Percentiles rank a stretch among this genome's conserved stretches.
Evolutionary conservation across 2,888 invertebrate genomes (phyloP).

Genomic region (Kuschelorhynchus macadamiae): DNA sequence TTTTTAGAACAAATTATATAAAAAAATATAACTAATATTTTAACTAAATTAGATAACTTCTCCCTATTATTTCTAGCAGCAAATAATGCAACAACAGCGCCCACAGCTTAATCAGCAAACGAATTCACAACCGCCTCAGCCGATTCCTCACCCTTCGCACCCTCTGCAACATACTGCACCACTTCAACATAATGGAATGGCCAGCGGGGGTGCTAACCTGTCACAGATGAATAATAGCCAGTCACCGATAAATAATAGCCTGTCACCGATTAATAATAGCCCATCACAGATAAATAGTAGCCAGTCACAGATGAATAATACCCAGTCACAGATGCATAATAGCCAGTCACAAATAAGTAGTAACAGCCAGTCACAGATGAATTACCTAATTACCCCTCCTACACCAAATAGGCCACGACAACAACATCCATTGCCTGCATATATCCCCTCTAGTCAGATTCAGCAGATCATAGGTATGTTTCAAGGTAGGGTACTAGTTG

Average conservation of each 20-base stretch:
- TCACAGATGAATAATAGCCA: background rate
- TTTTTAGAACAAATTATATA: background rate
- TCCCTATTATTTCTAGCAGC: no score
- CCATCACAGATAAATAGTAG: background rate
- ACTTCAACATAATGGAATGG: slow-evolving; percentile 18
- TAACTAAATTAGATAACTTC: no score
- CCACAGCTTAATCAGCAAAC: slow-evolving; percentile 24
- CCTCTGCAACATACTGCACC: slow-evolving; percentile 14
- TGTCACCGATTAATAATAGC: background rate
- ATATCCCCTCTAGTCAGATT: slow-evolving; percentile 64
- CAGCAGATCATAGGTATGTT: slow-evolving; percentile 64
- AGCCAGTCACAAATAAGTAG: background rate
- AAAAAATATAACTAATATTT: no score
- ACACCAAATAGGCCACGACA: slow-evolving; percentile 55
- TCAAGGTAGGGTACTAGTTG: slow-evolving; percentile 13
- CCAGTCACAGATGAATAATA: background rate
- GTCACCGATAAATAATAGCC: no score
- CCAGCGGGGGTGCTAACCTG: background rate
- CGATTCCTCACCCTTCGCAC: slow-evolving; percentile 39
- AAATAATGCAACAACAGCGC: slow-evolving; percentile 31
- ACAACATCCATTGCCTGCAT: slow-evolving; percentile 61
- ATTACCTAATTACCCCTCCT: slow-evolving; percentile 61
- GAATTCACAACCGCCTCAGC: slow-evolving; percentile 52
- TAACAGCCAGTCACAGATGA: slow-evolving; percentile 54
- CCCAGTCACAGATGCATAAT: background rate